Conservation (phyloP, 2,797 vertebrate species). For the Buceros bicornis region DNA sequence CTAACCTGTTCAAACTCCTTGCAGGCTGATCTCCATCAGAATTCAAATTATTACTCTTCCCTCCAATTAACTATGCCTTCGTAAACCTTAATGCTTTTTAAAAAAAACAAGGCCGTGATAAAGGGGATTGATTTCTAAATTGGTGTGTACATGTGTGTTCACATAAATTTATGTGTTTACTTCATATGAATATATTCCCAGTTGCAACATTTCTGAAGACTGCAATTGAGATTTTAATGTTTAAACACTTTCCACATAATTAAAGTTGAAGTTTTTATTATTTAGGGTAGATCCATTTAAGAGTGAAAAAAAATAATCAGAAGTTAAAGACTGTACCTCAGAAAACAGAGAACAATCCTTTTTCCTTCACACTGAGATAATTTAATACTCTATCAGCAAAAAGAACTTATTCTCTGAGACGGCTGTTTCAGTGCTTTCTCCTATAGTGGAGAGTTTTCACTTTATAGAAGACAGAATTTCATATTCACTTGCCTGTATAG, state of each 20-base stretch:
- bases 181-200: background rate
- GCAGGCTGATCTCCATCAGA: background rate
- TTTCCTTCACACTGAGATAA: background rate
- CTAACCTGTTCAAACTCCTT: background rate
- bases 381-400: background rate
- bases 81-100: background rate
- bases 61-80: background rate
- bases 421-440: background rate
- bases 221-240: background rate
- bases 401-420: background rate
- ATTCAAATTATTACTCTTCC: background rate
- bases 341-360: background rate
- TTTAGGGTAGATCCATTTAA: background rate
- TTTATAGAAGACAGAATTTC: background rate
- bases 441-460: background rate
- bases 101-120: background rate
- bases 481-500: background rate
- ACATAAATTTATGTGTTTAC: slow-evolving; percentile 11
- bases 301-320: background rate
- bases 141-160: accelerated
- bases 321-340: background rate
- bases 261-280: background rate
- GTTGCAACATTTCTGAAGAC: background rate
- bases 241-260: background rate
- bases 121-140: background rate